These are phyloP conservation scores for Mesochorus sp. DNA, from an alignment of 2,888 invertebrate genomes.

Conservation along the genomic window DNA sequence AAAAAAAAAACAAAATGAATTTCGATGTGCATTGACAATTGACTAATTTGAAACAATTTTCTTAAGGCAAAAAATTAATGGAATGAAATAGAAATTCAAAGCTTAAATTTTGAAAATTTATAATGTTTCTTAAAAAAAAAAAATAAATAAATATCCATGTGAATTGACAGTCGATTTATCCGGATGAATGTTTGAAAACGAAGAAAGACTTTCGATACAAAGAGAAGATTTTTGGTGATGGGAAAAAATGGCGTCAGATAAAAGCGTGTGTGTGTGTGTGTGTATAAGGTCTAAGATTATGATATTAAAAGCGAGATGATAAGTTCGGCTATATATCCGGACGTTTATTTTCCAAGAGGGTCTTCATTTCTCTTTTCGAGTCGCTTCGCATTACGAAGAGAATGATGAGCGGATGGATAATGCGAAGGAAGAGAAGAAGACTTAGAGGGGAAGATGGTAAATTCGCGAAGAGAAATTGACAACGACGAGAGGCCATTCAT, in stretches of 20 bases:
- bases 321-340: neutral
- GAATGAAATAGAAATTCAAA: too few relatives aligned
- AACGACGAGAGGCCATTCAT: conserved; percentile 35
- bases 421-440: conserved; percentile 10
- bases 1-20: too few relatives aligned
- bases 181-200: neutral
- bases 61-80: too few relatives aligned
- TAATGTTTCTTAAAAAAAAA: too few relatives aligned
- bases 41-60: too few relatives aligned
- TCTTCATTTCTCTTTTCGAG: neutral
- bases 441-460: neutral
- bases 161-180: too few relatives aligned
- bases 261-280: neutral
- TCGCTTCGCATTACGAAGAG: neutral
- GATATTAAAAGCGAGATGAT: neutral
- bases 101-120: too few relatives aligned
- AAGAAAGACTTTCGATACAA: neutral
- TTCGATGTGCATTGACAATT: too few relatives aligned
- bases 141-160: too few relatives aligned
- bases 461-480: conserved; percentile 22
- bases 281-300: neutral
- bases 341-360: neutral
- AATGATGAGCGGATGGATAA: neutral
- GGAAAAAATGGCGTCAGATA: too few relatives aligned
- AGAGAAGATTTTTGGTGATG: too few relatives aligned